phyloP scores from a whole-genome alignment of 2,797 vertebrate genomes.

The Schizothorax lantsangensis region DNA sequence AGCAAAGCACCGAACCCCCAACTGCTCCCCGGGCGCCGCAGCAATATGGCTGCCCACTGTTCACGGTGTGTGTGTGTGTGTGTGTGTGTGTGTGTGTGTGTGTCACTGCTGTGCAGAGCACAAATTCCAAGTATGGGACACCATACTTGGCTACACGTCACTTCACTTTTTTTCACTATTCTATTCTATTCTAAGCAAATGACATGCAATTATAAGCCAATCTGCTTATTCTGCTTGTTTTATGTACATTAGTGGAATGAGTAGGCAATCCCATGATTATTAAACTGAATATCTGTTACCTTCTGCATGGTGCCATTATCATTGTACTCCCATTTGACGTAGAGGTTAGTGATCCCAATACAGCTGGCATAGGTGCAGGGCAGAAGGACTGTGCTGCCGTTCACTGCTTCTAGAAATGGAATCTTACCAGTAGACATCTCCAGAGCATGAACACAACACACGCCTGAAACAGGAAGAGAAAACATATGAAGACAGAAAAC shows the following conservation, averaged over 20 bases:
- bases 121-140: no score
- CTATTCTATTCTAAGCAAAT: background rate
- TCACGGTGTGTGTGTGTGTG: no score
- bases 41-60: no score
- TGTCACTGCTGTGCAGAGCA: no score
- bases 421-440: constrained; percentile 92
- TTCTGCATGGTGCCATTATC: constrained; percentile 77
- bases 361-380: constrained; percentile 90
- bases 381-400: constrained; percentile 88
- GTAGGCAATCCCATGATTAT: background rate
- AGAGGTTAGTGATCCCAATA: constrained; percentile 87
- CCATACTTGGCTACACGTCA: no score
- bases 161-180: background rate
- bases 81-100: no score
- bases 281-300: constrained; percentile 59
- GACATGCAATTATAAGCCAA: background rate
- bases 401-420: constrained; percentile 84
- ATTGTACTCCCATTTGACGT: constrained; percentile 91
- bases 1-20: no score
- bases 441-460: constrained; percentile 77
- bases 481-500: background rate
- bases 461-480: constrained; percentile 70
- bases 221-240: background rate
- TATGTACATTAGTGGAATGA: background rate
- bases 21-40: no score